These are phyloP conservation scores for Pseudomyrmex gracilis DNA, from an alignment of 1,140 invertebrate species.

Conservation along the genomic window DNA sequence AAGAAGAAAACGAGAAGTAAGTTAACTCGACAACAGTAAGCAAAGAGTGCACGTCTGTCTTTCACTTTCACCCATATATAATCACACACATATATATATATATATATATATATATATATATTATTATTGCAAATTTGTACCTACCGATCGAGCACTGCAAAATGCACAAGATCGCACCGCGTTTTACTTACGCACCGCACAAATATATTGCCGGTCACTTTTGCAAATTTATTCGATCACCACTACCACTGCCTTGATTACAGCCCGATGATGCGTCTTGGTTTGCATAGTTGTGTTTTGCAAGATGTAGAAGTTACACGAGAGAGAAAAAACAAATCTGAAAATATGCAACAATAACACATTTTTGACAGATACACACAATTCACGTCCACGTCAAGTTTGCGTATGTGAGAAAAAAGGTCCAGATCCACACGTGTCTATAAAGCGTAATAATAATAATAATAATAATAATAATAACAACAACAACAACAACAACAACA, in stretches of 20 bases:
- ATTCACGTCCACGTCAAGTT: not conserved
- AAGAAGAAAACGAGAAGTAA: slow-evolving; percentile 83
- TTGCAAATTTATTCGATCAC: slow-evolving; percentile 54
- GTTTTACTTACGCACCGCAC: slow-evolving; percentile 60
- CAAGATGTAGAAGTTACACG: not conserved
- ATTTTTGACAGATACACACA: not conserved
- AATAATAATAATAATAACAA: too few relatives aligned
- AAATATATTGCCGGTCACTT: slow-evolving; percentile 42
- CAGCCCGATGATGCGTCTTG: slow-evolving; percentile 52
- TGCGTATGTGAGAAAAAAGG: not conserved
- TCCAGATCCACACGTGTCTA: not conserved
- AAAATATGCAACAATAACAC: slow-evolving; percentile 25
- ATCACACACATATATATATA: too few relatives aligned
- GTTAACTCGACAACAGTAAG: slow-evolving; percentile 69
- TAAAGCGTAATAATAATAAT: not conserved
- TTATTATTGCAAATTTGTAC: slow-evolving; percentile 45
- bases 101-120: too few relatives aligned
- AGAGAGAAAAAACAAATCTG: not conserved
- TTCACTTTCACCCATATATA: slow-evolving; percentile 22
- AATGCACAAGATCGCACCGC: slow-evolving; percentile 60
- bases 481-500: too few relatives aligned
- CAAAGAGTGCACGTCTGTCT: slow-evolving; percentile 60
- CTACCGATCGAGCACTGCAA: slow-evolving; percentile 68
- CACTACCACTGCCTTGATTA: slow-evolving; percentile 46
- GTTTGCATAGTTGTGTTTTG: slow-evolving; percentile 65